Evolutionary conservation across 2,113 vertebrate genomes (phyloP).

Genomic region (Mixornis gularis): DNA sequence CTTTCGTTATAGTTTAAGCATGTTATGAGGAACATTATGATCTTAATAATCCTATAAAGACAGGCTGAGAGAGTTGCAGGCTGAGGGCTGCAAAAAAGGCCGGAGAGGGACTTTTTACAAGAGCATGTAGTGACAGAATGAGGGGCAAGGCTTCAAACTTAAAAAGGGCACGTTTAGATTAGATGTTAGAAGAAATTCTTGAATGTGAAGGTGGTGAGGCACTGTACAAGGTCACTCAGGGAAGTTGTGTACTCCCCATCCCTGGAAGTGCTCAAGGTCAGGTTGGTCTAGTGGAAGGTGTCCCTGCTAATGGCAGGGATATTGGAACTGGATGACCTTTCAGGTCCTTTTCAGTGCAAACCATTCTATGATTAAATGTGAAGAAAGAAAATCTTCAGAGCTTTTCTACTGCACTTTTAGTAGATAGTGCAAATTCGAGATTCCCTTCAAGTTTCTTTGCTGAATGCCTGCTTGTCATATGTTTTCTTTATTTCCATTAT

Average conservation of each 20-base stretch:
- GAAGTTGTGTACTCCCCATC: background rate
- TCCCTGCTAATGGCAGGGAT: background rate
- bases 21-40: background rate
- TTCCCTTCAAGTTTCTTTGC: background rate
- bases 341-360: background rate
- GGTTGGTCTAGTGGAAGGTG: background rate
- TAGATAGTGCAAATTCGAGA: background rate
- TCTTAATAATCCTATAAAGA: background rate
- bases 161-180: background rate
- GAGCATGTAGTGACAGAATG: fast-evolving
- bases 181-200: background rate
- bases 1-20: background rate
- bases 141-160: background rate
- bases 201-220: background rate
- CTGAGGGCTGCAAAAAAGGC: no score
- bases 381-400: background rate
- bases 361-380: background rate
- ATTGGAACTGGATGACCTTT: background rate
- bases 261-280: background rate
- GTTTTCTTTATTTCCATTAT: background rate
- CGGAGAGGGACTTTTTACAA: background rate
- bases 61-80: background rate
- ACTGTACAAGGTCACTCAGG: background rate
- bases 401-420: background rate
- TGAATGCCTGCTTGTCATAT: background rate